These are phyloP conservation scores for Ambastaia sidthimunki DNA, from an alignment of 2,797 vertebrate genomes.

Conservation along the genomic window DNA sequence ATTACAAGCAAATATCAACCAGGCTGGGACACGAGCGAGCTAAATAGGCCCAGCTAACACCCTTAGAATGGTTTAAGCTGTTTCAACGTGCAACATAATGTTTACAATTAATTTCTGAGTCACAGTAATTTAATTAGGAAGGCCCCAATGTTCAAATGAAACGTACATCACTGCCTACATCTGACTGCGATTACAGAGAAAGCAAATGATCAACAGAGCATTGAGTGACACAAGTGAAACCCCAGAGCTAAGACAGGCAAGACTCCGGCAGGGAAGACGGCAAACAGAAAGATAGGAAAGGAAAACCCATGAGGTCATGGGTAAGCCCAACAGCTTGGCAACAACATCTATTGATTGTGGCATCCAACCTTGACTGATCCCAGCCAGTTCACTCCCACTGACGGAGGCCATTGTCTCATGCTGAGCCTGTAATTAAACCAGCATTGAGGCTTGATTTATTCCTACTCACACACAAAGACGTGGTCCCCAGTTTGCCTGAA, in stretches of 20 bases:
- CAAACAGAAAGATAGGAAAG: constrained; percentile 19
- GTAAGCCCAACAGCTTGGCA: constrained; percentile 71
- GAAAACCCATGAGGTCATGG: constrained; percentile 69
- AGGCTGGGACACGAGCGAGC: too few species aligned
- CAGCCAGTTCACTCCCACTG: constrained; percentile 71
- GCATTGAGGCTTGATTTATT: constrained; percentile 53
- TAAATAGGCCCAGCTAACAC: too few species aligned
- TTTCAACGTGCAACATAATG: not conserved
- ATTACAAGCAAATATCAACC: too few species aligned
- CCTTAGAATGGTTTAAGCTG: too few species aligned
- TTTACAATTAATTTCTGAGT: not conserved
- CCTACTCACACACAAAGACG: constrained; percentile 28
- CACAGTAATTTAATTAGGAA: not conserved
- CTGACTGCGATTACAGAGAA: constrained; percentile 74
- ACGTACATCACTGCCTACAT: constrained; percentile 54
- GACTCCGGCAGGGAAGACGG: constrained; percentile 60
- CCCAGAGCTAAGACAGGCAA: constrained; percentile 68
- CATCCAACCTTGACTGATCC: constrained; percentile 63
- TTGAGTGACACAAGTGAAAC: constrained; percentile 66
- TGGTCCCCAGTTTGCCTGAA: constrained; percentile 4
- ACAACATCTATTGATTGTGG: constrained; percentile 51
- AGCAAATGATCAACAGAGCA: constrained; percentile 68
- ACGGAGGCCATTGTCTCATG: constrained; percentile 69
- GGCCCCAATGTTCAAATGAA: constrained; percentile 27
- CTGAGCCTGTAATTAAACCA: constrained; percentile 67